Evolutionary conservation across 1,140 invertebrate species (phyloP).

Genomic region (Galleria mellonella): DNA sequence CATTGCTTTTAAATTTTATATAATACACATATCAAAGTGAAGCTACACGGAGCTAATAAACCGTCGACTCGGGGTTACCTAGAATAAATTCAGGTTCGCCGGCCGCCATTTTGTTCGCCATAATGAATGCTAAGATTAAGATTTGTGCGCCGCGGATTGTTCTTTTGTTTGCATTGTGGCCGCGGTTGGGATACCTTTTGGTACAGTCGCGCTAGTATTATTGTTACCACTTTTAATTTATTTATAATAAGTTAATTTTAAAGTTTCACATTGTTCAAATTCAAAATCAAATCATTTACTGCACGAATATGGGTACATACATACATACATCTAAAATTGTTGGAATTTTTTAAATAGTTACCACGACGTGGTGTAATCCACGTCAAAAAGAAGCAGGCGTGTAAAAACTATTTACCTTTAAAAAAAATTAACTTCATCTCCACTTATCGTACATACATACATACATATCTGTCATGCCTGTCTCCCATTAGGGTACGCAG

Average conservation of each 20-base stretch:
- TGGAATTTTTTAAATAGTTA: neutral
- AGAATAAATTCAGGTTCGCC: conserved; percentile 68
- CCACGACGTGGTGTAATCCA: neutral
- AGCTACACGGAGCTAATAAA: conserved; percentile 31
- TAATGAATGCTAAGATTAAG: conserved; percentile 70
- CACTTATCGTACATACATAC: no score
- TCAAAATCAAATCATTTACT: neutral
- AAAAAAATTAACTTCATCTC: no score
- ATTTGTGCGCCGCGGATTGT: conserved; percentile 56
- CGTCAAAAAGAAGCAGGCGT: neutral
- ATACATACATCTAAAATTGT: neutral
- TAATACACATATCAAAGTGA: conserved; percentile 18
- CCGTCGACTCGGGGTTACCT: conserved; percentile 35
- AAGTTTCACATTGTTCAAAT: neutral
- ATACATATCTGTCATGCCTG: no score
- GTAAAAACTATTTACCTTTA: neutral
- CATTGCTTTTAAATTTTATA: no score
- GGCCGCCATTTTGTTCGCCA: conserved; percentile 35
- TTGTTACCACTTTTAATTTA: no score
- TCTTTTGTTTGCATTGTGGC: conserved; percentile 66
- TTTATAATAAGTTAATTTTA: neutral
- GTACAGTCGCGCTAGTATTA: conserved; percentile 25
- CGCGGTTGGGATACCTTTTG: conserved; percentile 18
- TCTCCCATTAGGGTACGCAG: no score
- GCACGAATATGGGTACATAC: no score